Base-by-base conservation (phyloP, 2,888 invertebrate genomes). In the Myathropa florea region DNA sequence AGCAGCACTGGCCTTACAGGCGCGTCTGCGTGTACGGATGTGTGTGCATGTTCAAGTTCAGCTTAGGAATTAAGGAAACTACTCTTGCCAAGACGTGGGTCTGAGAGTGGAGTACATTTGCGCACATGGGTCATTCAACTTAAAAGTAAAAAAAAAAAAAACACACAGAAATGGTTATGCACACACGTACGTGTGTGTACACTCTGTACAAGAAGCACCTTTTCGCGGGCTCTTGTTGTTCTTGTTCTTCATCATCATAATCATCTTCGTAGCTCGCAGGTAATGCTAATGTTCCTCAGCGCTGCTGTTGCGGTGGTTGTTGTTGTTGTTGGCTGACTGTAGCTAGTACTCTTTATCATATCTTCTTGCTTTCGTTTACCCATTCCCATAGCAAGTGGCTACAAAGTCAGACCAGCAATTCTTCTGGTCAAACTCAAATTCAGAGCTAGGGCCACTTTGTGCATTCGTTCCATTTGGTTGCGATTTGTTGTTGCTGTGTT, bases 81-180 rank as follows among this genome's bases (percentile, higher is more conserved):
- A 70, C 46, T 46, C 70, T 63, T 46, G 30, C 75, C 63, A 68
- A 73, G 82, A 57, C 28, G 67, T 68, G 53, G 59, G 46, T 83
- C 71, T 79, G 21, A 68, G 79, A 72, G 46, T 46, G 18, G 46
- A 57, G 70, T 67, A 80, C 77, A 89, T 89, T 88, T 88, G 87
- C 91, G 90, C 91, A 91, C 90, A 90, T 91, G 89, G 91, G 90
- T 91, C 92, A 90, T 91, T 91, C 90, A 91, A 91, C 91, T 89
- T 90, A 36, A 75, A 70, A 26, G 30, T 67, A 68, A 33, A 71
- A 65, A 70, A 61, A 75, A 65, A 67, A 36, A 59, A 70, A 55
- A 30, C 53, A n/a, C n/a, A n/a, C n/a, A 65, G 76, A 83, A 79
- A 61, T 68, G 53, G 23, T 77, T 39, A 72, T 85, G 82, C 77